These are phyloP conservation scores for Lordiphosa mommai DNA, from an alignment of 1,140 invertebrate species.

Conservation along the genomic window DNA sequence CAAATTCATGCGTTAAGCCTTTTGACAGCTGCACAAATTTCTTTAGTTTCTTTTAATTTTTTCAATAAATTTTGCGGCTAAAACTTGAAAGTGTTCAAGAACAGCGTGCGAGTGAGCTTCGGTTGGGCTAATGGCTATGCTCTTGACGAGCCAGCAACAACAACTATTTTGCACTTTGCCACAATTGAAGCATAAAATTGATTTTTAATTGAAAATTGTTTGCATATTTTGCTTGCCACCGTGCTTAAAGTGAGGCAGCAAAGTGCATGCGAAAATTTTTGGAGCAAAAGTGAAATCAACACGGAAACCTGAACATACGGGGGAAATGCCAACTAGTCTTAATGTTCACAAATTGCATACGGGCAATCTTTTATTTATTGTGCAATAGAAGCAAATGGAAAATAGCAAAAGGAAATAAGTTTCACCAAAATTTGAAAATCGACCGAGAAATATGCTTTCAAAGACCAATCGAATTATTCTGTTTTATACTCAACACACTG, in stretches of 20 bases:
- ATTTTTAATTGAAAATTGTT: conserved; percentile 77
- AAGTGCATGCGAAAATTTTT: conserved; percentile 36
- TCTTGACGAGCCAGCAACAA: conserved; percentile 18
- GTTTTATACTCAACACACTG: too few species aligned
- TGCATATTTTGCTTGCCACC: conserved; percentile 56
- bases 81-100: conserved; percentile 20
- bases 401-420: too few species aligned
- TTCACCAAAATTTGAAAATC: too few species aligned
- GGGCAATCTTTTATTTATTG: too few species aligned
- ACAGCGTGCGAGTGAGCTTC: neutral
- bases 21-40: conserved; percentile 55
- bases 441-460: too few species aligned
- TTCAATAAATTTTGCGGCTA: conserved; percentile 38
- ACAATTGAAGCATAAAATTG: conserved; percentile 76
- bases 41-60: conserved; percentile 38
- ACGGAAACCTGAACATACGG: neutral
- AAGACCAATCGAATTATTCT: too few species aligned
- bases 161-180: conserved; percentile 66
- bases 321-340: neutral
- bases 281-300: neutral
- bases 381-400: too few species aligned
- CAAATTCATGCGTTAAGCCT: conserved; percentile 50
- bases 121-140: neutral
- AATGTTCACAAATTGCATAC: neutral
- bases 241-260: conserved; percentile 3